Evolutionary conservation across 2,113 vertebrate species (phyloP).

Genomic region (Malurus alboscapulatus): DNA sequence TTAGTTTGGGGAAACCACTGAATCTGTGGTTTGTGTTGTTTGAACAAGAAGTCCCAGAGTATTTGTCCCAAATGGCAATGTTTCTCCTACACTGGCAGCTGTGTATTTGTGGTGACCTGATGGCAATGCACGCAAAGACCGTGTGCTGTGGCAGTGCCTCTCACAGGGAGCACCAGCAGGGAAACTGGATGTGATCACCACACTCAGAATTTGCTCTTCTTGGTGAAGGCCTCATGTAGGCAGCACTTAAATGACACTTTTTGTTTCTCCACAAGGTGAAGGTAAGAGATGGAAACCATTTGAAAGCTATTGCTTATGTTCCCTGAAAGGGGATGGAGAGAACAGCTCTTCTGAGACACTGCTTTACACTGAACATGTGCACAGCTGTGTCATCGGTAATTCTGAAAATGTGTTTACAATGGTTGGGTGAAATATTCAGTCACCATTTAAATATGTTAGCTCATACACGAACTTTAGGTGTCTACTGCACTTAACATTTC

Average conservation of each 20-base stretch:
- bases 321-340: background rate
- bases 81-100: background rate
- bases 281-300: background rate
- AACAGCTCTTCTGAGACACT: background rate
- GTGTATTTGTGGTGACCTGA: background rate
- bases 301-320: background rate
- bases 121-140: background rate
- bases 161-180: background rate
- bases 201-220: background rate
- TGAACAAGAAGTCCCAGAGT: background rate
- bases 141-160: background rate
- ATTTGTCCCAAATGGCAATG: background rate
- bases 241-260: background rate
- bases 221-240: background rate
- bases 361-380: background rate
- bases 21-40: background rate
- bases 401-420: background rate
- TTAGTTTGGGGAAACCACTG: background rate
- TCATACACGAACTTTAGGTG: background rate
- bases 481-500: constrained; percentile 9
- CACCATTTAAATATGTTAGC: constrained; percentile 20
- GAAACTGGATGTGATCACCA: background rate
- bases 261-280: background rate
- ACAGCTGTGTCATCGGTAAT: background rate
- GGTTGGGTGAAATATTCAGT: constrained; percentile 24